Conservation (phyloP, 1,140 invertebrate genomes). For the Bombus waltoni region DNA sequence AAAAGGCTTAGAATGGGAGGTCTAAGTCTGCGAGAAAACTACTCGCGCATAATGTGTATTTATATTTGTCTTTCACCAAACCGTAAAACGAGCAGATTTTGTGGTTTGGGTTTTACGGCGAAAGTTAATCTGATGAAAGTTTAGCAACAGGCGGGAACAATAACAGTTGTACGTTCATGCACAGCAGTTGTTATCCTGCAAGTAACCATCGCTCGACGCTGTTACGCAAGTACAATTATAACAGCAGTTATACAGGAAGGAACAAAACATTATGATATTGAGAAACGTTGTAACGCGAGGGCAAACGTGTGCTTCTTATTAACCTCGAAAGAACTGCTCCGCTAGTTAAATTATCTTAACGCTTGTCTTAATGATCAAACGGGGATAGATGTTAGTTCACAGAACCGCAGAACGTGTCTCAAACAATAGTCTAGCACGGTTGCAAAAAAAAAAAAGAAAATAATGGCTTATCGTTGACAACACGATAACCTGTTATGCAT, state of each 20-base stretch:
- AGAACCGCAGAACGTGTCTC: too few relatives aligned
- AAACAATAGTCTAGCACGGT: too few relatives aligned
- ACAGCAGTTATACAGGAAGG: neutral
- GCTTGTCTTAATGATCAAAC: too few relatives aligned
- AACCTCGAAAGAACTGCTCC: neutral
- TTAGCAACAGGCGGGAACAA: constrained; percentile 15
- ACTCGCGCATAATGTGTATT: neutral
- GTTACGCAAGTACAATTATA: neutral
- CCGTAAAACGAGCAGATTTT: neutral
- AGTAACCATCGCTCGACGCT: neutral
- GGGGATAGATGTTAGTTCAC: neutral
- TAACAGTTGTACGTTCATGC: neutral
- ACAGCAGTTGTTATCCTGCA: neutral
- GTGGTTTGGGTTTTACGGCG: too few relatives aligned
- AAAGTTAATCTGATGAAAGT: neutral
- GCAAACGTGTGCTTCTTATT: neutral
- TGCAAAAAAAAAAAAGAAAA: constrained; percentile 2
- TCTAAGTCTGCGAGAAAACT: neutral
- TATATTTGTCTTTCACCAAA: neutral
- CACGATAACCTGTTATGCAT: too few relatives aligned
- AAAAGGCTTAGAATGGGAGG: neutral
- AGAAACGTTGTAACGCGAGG: too few relatives aligned
- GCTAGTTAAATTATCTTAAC: constrained; percentile 14
- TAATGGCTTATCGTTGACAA: neutral
- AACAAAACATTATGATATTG: neutral